phyloP scores from a whole-genome alignment of 2,113 vertebrate species.

The Bothrops jararaca region DNA sequence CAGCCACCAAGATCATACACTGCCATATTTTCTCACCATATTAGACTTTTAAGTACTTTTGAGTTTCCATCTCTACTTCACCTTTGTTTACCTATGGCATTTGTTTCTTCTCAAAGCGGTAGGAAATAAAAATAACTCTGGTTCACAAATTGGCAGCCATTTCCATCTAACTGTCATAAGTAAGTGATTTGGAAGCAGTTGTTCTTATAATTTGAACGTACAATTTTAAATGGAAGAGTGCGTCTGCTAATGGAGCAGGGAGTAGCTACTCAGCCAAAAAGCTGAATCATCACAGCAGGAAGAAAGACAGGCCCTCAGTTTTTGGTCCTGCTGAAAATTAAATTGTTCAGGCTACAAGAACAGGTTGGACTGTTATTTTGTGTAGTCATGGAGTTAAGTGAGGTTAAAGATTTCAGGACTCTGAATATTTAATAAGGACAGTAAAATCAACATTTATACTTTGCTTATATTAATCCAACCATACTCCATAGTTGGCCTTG shows the following conservation, averaged over 20 bases:
- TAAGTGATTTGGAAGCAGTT: constrained; percentile 45
- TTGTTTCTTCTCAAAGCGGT: constrained; percentile 50
- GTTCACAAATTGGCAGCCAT: constrained; percentile 45
- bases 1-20: constrained; percentile 20
- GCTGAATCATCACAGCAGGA: not conserved
- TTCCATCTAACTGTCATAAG: constrained; percentile 49
- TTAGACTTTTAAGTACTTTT: constrained; percentile 35
- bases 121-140: constrained; percentile 53
- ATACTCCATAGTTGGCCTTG: not conserved
- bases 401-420: not conserved
- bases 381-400: not conserved
- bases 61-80: constrained; percentile 44
- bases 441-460: not conserved
- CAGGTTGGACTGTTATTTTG: not conserved
- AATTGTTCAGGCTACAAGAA: not conserved
- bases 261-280: not conserved
- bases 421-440: not conserved
- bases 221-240: constrained; percentile 39
- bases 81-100: constrained; percentile 43
- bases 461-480: not conserved
- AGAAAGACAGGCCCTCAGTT: not conserved
- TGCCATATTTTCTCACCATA: constrained; percentile 12
- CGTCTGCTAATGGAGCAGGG: not conserved
- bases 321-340: not conserved
- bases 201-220: constrained; percentile 44